Conservation (phyloP, 2,113 vertebrate species). For the Crotalus helleri region DNA sequence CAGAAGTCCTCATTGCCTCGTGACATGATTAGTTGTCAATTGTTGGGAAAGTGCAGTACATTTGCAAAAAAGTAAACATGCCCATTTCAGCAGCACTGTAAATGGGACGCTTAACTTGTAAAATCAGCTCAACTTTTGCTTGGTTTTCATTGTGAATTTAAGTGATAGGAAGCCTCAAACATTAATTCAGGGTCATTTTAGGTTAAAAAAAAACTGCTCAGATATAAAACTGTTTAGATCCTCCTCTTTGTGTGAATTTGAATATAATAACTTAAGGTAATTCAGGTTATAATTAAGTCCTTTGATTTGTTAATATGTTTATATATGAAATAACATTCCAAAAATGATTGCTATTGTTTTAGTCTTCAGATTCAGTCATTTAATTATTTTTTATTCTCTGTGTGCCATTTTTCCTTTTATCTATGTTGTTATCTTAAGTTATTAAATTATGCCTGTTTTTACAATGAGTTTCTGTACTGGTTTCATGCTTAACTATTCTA, state of each 20-base stretch:
- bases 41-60: not conserved
- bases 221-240: not conserved
- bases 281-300: not conserved
- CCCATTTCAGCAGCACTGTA: not conserved
- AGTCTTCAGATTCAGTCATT: not conserved
- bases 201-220: not conserved
- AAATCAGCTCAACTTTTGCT: not conserved
- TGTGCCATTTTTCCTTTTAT: not conserved
- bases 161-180: not conserved
- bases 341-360: not conserved
- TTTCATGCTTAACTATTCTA: not conserved
- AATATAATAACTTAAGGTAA: not conserved
- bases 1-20: not conserved
- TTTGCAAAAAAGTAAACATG: not conserved
- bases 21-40: not conserved
- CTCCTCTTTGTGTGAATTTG: not conserved
- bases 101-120: not conserved
- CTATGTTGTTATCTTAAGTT: not conserved
- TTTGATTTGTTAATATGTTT: not conserved
- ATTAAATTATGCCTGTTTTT: not conserved
- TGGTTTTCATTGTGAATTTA: not conserved
- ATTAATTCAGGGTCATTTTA: not conserved
- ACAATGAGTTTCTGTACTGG: conserved; percentile 2
- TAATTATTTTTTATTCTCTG: not conserved
- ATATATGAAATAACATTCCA: not conserved